phyloP scores from a whole-genome alignment of 1,140 invertebrate genomes.

The Neuroterus valhalla region DNA sequence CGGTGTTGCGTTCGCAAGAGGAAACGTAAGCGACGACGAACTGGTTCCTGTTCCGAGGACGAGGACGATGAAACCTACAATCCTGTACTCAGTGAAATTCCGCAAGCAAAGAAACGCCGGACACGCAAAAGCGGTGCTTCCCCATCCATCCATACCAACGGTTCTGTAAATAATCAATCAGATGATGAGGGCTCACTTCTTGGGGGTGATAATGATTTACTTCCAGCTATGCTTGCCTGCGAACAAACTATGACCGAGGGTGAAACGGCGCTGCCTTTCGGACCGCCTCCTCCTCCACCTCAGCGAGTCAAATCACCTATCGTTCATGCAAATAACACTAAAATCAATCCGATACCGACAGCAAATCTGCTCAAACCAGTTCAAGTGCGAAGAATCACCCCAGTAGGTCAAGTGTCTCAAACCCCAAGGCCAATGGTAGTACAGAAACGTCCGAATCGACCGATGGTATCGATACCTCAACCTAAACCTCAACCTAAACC shows the following conservation, averaged over 20 bases:
- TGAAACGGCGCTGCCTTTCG: constrained; percentile 46
- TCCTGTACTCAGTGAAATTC: constrained; percentile 24
- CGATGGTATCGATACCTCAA: constrained; percentile 66
- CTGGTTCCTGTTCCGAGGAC: constrained; percentile 62
- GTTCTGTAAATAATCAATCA: constrained; percentile 44
- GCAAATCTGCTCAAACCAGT: constrained; percentile 52
- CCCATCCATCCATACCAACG: constrained; percentile 49
- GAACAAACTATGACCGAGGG: constrained; percentile 66
- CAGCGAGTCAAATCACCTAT: neutral
- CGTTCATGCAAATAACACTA: constrained; percentile 35
- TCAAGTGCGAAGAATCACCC: constrained; percentile 29
- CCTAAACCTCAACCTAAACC: neutral
- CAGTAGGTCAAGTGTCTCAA: neutral
- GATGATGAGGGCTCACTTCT: constrained; percentile 41
- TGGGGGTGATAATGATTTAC: constrained; percentile 42
- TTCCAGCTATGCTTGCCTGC: constrained; percentile 54
- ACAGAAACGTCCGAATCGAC: constrained; percentile 39
- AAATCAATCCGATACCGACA: constrained; percentile 53
- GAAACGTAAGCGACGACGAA: constrained; percentile 61
- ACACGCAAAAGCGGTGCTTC: constrained; percentile 26
- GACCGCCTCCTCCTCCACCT: constrained; percentile 29
- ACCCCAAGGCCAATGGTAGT: constrained; percentile 10
- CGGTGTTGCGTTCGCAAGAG: constrained; percentile 66
- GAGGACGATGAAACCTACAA: constrained; percentile 52
- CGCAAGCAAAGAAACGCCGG: constrained; percentile 47